phyloP scores from a whole-genome alignment of 1,140 invertebrate genomes.

The Eupristina koningsbergeri region DNA sequence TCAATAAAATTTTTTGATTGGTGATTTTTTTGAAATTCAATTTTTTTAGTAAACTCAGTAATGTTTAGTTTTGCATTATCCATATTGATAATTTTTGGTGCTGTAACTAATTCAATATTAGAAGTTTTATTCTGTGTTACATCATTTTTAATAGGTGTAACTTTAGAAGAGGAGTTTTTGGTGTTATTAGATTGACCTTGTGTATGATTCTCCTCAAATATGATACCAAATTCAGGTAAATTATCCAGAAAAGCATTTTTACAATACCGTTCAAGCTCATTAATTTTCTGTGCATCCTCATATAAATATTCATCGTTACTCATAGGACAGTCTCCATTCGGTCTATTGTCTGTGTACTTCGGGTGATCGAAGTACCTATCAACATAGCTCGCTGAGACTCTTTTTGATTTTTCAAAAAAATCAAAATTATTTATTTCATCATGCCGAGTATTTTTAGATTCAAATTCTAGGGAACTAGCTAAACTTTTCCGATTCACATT shows the following conservation, averaged over 20 bases:
- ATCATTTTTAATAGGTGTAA: constrained; percentile 11
- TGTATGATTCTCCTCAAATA: constrained; percentile 24
- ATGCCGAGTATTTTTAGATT: background rate
- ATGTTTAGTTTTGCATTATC: constrained; percentile 59
- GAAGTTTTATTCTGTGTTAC: background rate
- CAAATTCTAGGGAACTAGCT: constrained; percentile 52
- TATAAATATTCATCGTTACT: constrained; percentile 54
- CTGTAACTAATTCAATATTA: constrained; percentile 53
- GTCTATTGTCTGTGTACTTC: constrained; percentile 66
- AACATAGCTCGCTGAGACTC: constrained; percentile 69
- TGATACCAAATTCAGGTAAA: constrained; percentile 59
- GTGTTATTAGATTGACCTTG: background rate
- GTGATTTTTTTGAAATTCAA: constrained; percentile 55
- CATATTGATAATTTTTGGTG: constrained; percentile 59
- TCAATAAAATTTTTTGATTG: constrained; percentile 49
- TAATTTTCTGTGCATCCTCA: constrained; percentile 63
- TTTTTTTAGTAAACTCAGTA: constrained; percentile 59
- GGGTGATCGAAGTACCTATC: constrained; percentile 70
- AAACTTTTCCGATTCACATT: constrained; percentile 60
- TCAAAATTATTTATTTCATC: constrained; percentile 50
- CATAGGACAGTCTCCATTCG: constrained; percentile 40
- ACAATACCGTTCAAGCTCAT: constrained; percentile 64
- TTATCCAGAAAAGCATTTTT: constrained; percentile 60
- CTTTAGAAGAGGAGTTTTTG: constrained; percentile 6
- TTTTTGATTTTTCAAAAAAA: constrained; percentile 55